Percentiles rank a stretch among this genome's conserved stretches.
Evolutionary conservation across 2,888 invertebrate genomes (phyloP).

Genomic region (Cheilosia urbana): DNA sequence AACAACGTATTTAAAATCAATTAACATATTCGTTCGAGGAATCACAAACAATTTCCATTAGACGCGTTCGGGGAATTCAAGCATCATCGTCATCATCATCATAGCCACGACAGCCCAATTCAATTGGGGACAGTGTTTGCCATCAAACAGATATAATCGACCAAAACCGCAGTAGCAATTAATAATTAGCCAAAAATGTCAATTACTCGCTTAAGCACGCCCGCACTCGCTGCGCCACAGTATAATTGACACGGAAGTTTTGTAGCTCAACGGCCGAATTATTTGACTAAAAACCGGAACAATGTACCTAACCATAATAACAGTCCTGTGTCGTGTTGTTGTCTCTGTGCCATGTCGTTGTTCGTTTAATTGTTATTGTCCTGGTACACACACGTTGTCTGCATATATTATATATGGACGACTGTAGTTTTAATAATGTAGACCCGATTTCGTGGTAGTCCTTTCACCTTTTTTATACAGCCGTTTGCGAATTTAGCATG

Average conservation of each 20-base stretch:
- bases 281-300: not conserved
- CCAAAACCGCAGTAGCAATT: conserved; percentile 35
- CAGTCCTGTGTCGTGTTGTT: not conserved
- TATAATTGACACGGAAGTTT: conserved; percentile 13
- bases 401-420: not conserved
- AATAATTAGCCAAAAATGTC: conserved; percentile 44
- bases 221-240: not conserved
- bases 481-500: conserved; percentile 23
- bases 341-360: not conserved
- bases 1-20: conserved; percentile 20
- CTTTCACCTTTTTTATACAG: not conserved
- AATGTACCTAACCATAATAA: conserved; percentile 7
- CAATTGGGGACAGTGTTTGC: conserved; percentile 23
- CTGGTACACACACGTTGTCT: not conserved
- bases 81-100: not conserved
- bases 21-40: conserved; percentile 7
- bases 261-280: conserved; percentile 13
- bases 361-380: conserved; percentile 23
- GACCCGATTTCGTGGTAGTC: conserved; percentile 5
- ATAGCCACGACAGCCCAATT: not conserved
- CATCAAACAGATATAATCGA: not conserved
- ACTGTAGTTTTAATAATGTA: conserved; percentile 17
- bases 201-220: conserved; percentile 17
- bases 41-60: not conserved
- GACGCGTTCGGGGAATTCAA: not conserved